phyloP scores from a whole-genome alignment of 2,113 vertebrate genomes.

The Maccullochella peelii region DNA sequence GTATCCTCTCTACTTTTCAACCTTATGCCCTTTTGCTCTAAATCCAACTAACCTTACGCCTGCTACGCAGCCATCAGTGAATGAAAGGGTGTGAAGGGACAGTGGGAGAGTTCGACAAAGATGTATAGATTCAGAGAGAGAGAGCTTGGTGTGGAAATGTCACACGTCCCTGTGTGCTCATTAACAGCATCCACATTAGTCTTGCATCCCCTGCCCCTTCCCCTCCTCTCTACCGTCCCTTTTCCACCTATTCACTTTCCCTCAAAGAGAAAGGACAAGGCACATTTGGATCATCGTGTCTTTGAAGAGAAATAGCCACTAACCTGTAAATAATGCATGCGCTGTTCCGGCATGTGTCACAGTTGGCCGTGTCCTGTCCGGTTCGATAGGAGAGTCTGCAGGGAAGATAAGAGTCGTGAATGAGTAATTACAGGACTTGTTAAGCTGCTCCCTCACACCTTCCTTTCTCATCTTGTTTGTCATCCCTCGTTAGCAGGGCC shows the following conservation, averaged over 20 bases:
- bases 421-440: constrained; percentile 78
- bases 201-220: not conserved
- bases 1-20: constrained; percentile 27
- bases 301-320: constrained; percentile 70
- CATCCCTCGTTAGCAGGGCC: constrained; percentile 56
- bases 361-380: constrained; percentile 98
- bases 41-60: not conserved
- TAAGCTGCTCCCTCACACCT: constrained; percentile 60
- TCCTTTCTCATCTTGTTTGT: constrained; percentile 67
- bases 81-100: not conserved
- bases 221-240: not conserved
- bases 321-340: constrained; percentile 99
- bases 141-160: constrained; percentile 44
- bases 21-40: constrained; percentile 4
- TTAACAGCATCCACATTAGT: constrained; percentile 57
- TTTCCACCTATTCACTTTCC: constrained; percentile 22
- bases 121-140: constrained; percentile 32
- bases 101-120: constrained; percentile 6
- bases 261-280: constrained; percentile 52
- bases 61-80: constrained; percentile 10
- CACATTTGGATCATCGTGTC: constrained; percentile 56
- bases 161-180: constrained; percentile 46
- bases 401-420: constrained; percentile 81
- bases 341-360: constrained; percentile 99
- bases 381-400: constrained; percentile 98